phyloP scores from a whole-genome alignment of 2,797 vertebrate species.

The Glyptemys insculpta region DNA sequence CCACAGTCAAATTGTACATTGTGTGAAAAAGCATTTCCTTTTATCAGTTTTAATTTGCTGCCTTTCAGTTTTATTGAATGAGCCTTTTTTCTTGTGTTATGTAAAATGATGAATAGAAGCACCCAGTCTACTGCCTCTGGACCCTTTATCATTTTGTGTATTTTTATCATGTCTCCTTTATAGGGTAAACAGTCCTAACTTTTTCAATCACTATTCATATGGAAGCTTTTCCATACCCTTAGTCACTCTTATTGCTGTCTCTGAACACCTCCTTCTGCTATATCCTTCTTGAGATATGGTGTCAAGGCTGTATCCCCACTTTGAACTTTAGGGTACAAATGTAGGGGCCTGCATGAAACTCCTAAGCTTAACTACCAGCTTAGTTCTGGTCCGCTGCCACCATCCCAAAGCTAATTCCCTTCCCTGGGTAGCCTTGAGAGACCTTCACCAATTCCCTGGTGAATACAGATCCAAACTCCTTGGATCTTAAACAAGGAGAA shows the following conservation, averaged over 20 bases:
- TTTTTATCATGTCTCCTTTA: neutral
- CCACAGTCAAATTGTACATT: conserved; percentile 1
- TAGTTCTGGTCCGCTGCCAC: no score
- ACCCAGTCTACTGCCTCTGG: neutral
- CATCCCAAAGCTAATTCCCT: no score
- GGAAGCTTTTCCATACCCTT: neutral
- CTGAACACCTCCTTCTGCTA: neutral
- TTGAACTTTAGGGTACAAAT: no score
- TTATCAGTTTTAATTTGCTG: conserved; percentile 18
- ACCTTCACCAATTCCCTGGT: no score
- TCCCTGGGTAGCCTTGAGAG: no score
- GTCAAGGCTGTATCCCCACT: no score
- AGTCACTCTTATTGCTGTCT: neutral
- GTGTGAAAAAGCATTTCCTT: conserved; percentile 30
- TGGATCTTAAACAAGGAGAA: no score
- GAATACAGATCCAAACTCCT: no score
- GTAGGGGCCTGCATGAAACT: no score
- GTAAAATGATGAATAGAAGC: conserved; percentile 17
- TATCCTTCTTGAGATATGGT: neutral
- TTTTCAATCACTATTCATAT: neutral
- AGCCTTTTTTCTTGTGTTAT: neutral
- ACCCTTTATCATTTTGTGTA: neutral
- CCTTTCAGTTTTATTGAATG: conserved; percentile 4
- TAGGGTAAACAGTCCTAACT: neutral
- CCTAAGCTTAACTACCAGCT: no score